These are phyloP conservation scores for Syngnathoides biaculeatus DNA, from an alignment of 2,113 vertebrate genomes.

Conservation along the genomic window DNA sequence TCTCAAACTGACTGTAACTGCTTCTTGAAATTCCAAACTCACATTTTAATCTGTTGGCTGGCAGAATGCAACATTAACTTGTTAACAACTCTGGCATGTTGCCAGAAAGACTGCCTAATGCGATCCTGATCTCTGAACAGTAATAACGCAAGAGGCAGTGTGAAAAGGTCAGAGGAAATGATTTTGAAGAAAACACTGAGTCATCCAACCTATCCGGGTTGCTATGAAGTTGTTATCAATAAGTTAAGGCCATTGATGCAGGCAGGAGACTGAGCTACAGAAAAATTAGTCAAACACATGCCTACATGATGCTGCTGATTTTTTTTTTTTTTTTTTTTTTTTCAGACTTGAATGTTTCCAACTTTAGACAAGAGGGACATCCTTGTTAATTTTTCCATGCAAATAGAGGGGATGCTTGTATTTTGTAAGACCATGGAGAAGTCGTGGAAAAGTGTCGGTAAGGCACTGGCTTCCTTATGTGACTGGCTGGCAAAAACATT, in stretches of 20 bases:
- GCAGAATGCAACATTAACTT: background rate
- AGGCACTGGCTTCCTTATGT: conserved; percentile 43
- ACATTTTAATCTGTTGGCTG: background rate
- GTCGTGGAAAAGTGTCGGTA: conserved; percentile 43
- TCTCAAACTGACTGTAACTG: background rate
- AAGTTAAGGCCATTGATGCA: conserved; percentile 27
- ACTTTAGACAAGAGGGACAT: conserved; percentile 19
- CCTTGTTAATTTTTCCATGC: conserved; percentile 27
- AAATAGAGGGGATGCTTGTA: conserved; percentile 32
- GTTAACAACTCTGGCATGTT: background rate
- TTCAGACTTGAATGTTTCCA: conserved; percentile 22
- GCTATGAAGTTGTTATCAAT: conserved; percentile 9
- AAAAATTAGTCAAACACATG: background rate
- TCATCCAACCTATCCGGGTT: conserved; percentile 13
- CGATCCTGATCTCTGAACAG: conserved; percentile 14
- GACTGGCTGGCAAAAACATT: conserved; percentile 38
- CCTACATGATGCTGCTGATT: background rate
- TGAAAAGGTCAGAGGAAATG: conserved; percentile 41
- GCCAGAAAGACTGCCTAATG: conserved; percentile 21
- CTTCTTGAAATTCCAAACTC: background rate
- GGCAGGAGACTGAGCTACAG: background rate
- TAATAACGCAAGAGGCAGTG: conserved; percentile 34
- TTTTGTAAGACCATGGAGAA: conserved; percentile 40
- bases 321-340: background rate
- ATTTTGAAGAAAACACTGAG: conserved; percentile 18